phyloP scores from a whole-genome alignment of 2,113 vertebrate species.

The Bufo bufo region DNA sequence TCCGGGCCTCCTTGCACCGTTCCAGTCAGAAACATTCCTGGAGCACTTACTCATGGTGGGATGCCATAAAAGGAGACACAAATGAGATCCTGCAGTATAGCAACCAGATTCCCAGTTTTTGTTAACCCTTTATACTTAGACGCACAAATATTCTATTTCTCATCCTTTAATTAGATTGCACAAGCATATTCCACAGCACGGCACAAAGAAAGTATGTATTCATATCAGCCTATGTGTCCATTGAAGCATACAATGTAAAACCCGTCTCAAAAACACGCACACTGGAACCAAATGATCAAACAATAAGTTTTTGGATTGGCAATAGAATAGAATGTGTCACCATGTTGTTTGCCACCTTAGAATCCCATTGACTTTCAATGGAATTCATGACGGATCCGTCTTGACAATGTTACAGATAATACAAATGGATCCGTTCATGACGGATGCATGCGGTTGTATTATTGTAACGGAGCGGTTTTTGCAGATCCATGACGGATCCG shows the following conservation, averaged over 20 bases:
- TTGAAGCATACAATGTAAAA: neutral
- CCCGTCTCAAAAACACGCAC: neutral
- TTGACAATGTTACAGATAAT: no score
- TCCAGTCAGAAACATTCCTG: slow-evolving; percentile 37
- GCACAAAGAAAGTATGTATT: neutral
- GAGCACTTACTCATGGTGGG: slow-evolving; percentile 39
- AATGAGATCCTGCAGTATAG: neutral
- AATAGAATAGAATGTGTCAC: no score
- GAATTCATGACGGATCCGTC: no score
- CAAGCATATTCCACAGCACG: neutral
- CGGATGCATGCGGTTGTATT: no score
- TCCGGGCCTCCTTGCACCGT: neutral
- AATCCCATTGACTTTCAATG: no score
- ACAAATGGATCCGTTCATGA: no score
- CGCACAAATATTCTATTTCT: neutral
- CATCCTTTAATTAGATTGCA: neutral
- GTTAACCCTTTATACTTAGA: slow-evolving; percentile 9
- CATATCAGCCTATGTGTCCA: neutral
- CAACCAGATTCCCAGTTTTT: neutral
- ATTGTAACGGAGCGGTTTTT: no score
- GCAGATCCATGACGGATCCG: no score
- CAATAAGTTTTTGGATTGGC: no score
- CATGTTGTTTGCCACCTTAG: no score
- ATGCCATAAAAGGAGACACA: slow-evolving; percentile 53
- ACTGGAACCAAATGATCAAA: neutral